Evolutionary conservation across 2,113 vertebrate species (phyloP).

Genomic region (Sula dactylatra): DNA sequence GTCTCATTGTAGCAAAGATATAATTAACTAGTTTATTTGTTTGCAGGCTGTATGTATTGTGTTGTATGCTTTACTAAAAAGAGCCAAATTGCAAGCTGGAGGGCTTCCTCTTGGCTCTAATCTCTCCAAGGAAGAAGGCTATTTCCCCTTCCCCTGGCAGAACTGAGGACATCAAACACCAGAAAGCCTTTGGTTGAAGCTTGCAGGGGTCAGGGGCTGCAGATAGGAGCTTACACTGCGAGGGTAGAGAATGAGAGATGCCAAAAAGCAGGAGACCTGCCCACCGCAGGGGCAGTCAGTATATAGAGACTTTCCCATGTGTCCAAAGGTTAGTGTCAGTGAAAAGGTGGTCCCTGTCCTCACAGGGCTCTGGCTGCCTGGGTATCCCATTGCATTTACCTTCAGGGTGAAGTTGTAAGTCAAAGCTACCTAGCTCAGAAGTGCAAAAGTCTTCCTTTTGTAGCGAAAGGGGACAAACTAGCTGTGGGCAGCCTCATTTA

Average conservation of each 20-base stretch:
- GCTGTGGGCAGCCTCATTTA: background rate
- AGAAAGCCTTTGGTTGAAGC: background rate
- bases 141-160: background rate
- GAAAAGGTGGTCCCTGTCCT: background rate
- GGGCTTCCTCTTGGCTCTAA: background rate
- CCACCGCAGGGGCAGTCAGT: background rate
- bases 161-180: background rate
- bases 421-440: background rate
- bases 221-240: background rate
- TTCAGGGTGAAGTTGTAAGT: background rate
- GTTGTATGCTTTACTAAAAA: background rate
- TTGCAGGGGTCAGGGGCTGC: background rate
- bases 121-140: background rate
- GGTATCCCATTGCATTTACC: background rate
- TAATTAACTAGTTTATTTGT: background rate
- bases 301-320: background rate
- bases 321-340: background rate
- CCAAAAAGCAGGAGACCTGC: background rate
- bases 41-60: background rate
- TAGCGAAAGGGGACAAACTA: rapidly evolving
- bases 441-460: background rate
- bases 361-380: background rate
- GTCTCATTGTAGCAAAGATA: background rate
- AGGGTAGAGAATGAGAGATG: background rate
- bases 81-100: background rate